phyloP scores from a whole-genome alignment of 2,113 vertebrate species.

The Abramis brama region DNA sequence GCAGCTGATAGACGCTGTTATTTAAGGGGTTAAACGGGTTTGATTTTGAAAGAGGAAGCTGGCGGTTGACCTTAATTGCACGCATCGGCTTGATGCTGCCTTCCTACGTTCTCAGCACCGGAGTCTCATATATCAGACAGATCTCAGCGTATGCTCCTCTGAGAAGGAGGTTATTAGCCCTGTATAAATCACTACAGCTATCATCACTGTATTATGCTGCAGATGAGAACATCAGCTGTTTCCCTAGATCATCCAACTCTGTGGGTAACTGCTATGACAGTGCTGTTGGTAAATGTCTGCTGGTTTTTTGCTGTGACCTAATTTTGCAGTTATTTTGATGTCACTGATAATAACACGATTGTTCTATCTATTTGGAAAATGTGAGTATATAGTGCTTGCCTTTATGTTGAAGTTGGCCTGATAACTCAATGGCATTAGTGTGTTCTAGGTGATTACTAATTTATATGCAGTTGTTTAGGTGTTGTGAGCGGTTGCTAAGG shows the following conservation, averaged over 20 bases:
- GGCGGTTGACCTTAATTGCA: conserved; percentile 30
- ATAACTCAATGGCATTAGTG: not conserved
- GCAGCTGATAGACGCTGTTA: conserved; percentile 26
- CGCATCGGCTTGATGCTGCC: not conserved
- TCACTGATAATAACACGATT: too few relatives aligned
- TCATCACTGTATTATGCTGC: conserved; percentile 27
- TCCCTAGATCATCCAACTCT: not conserved
- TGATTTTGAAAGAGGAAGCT: conserved; percentile 18
- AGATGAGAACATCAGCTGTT: conserved; percentile 32
- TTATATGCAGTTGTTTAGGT: not conserved
- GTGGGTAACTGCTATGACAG: not conserved
- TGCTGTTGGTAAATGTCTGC: not conserved
- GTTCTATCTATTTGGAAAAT: not conserved
- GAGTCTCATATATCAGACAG: conserved; percentile 42
- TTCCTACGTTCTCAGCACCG: conserved; percentile 8
- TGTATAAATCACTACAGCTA: conserved; percentile 45
- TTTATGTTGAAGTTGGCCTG: not conserved
- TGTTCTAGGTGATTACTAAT: not conserved
- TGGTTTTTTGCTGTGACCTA: not conserved
- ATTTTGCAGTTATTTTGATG: not conserved
- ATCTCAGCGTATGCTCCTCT: conserved; percentile 38
- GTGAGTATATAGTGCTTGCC: not conserved
- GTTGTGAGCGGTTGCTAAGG: not conserved
- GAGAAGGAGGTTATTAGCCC: conserved; percentile 51
- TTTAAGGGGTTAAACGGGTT: conserved; percentile 28